Conservation (phyloP, 2,797 vertebrate species). For the Hozukius guyotensis region DNA sequence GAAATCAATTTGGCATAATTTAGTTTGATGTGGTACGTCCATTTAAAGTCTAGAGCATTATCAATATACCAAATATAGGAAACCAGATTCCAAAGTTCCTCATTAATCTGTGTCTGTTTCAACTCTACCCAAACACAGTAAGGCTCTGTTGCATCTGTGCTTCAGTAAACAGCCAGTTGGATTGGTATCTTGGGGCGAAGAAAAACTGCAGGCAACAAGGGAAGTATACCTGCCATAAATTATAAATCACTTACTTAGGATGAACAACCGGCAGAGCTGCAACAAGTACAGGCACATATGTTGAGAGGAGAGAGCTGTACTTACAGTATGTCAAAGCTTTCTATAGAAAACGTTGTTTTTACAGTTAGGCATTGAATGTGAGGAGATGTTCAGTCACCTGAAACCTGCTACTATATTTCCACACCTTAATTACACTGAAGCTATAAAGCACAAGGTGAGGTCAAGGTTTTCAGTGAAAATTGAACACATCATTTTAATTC, state of each 20-base stretch:
- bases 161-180: slow-evolving; percentile 12
- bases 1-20: background rate
- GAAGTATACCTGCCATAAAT: slow-evolving; percentile 29
- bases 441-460: background rate
- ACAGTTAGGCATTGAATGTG: background rate
- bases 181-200: slow-evolving; percentile 33
- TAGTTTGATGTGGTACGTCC: background rate
- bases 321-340: background rate
- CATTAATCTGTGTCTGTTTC: background rate
- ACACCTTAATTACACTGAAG: slow-evolving; percentile 22
- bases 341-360: background rate
- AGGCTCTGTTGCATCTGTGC: background rate
- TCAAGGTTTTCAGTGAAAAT: background rate
- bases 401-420: slow-evolving; percentile 13
- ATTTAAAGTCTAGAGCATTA: background rate
- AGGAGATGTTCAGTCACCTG: background rate
- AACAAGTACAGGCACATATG: slow-evolving; percentile 48
- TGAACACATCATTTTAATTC: background rate
- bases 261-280: slow-evolving; percentile 30
- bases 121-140: background rate
- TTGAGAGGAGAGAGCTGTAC: background rate
- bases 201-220: slow-evolving; percentile 35
- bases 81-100: background rate
- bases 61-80: background rate
- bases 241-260: slow-evolving; percentile 41